phyloP scores from a whole-genome alignment of 2,888 invertebrate species.

The Ceriagrion tenellum region DNA sequence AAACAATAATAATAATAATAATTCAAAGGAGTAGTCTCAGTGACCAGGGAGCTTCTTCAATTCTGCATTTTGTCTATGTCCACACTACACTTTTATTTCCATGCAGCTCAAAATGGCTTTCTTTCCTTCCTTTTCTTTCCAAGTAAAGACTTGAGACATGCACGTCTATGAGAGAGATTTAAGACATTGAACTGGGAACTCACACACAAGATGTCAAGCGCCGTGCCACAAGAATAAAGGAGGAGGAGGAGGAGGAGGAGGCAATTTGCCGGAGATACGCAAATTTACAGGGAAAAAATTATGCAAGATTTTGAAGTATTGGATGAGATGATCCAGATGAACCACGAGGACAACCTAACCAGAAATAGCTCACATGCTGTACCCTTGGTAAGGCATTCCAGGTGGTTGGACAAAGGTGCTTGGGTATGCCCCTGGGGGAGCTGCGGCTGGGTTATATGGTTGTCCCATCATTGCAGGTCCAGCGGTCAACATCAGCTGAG shows the following conservation, averaged over 20 bases:
- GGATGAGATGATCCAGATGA: constrained; percentile 32
- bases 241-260: constrained; percentile 22
- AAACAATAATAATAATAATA: neutral
- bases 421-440: constrained; percentile 70
- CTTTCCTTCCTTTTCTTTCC: constrained; percentile 23
- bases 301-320: constrained; percentile 41
- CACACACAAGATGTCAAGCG: constrained; percentile 35
- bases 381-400: constrained; percentile 83
- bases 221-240: constrained; percentile 21
- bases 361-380: constrained; percentile 80
- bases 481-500: constrained; percentile 98
- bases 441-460: constrained; percentile 80
- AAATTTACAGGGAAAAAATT: constrained; percentile 40
- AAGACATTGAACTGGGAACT: neutral
- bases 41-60: constrained; percentile 24
- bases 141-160: neutral
- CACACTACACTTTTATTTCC: constrained; percentile 1
- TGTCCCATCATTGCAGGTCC: constrained; percentile 89
- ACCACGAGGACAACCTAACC: constrained; percentile 13
- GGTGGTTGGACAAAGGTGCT: constrained; percentile 73
- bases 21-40: neutral
- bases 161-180: neutral
- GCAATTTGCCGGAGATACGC: constrained; percentile 17
- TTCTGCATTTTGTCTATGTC: neutral
- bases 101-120: neutral